These are phyloP conservation scores for Paguma larvata DNA, from an alignment of 2,797 vertebrate species.

Conservation along the genomic window DNA sequence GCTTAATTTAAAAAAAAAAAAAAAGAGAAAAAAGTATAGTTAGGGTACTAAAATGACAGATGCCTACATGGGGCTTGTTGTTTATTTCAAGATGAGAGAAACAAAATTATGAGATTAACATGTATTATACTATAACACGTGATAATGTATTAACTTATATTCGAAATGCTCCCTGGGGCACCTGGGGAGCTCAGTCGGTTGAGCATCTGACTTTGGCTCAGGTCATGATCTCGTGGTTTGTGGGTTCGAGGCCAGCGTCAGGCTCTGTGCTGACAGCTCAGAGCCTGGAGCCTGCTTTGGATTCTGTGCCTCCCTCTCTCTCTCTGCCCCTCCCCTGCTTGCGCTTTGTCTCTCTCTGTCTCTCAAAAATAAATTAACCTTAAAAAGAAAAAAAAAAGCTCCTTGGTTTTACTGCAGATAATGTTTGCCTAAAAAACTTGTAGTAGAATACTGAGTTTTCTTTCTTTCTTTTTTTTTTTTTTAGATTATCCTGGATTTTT, in stretches of 20 bases:
- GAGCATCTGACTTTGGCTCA: too few relatives aligned
- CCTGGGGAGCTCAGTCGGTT: too few relatives aligned
- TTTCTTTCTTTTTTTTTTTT: too few relatives aligned
- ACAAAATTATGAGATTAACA: not conserved
- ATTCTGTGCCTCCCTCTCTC: too few relatives aligned
- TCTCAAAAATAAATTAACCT: too few relatives aligned
- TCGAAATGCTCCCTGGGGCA: not conserved
- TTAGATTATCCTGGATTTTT: too few relatives aligned
- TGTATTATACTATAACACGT: not conserved
- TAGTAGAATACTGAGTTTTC: not conserved
- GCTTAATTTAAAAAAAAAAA: conserved; percentile 17
- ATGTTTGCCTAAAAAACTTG: not conserved
- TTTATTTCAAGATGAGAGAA: conserved; percentile 51
- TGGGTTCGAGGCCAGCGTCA: too few relatives aligned
- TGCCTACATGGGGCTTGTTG: not conserved
- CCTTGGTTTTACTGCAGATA: not conserved
- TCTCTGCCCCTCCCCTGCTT: too few relatives aligned
- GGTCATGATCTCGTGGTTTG: too few relatives aligned
- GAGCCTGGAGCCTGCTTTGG: too few relatives aligned
- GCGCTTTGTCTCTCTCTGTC: too few relatives aligned
- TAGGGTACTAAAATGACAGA: not conserved
- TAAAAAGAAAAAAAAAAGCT: not conserved
- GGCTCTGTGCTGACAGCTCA: too few relatives aligned
- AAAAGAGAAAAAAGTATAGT: not conserved
- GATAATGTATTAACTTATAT: not conserved